phyloP scores from a whole-genome alignment of 2,888 invertebrate species.

The Apamea anceps region DNA sequence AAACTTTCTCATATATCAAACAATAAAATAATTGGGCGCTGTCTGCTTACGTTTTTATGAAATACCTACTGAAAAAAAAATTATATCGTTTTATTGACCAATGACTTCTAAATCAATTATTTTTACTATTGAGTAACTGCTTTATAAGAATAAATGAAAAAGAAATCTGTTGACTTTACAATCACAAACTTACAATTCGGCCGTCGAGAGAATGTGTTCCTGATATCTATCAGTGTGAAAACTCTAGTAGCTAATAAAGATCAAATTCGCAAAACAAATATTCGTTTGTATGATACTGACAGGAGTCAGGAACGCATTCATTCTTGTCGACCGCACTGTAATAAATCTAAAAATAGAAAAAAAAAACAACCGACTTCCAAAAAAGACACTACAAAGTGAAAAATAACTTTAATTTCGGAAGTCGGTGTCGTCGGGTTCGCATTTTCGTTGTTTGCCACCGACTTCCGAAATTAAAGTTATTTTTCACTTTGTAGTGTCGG shows the following conservation, averaged over 20 bases:
- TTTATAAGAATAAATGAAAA: not conserved
- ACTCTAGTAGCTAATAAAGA: too few relatives aligned
- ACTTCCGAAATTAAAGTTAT: too few relatives aligned
- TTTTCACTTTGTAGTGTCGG: too few relatives aligned
- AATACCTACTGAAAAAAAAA: not conserved
- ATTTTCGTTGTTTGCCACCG: too few relatives aligned
- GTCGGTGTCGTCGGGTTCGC: too few relatives aligned
- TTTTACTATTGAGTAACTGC: not conserved
- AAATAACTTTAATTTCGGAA: too few relatives aligned
- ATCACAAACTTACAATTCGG: not conserved
- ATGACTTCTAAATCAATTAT: slow-evolving; percentile 13
- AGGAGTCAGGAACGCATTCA: too few relatives aligned
- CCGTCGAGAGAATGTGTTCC: not conserved
- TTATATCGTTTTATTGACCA: not conserved
- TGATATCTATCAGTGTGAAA: not conserved
- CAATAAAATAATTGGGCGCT: slow-evolving; percentile 33
- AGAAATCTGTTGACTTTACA: not conserved
- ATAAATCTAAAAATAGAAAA: not conserved
- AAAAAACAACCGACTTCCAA: too few relatives aligned
- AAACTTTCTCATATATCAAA: slow-evolving; percentile 53
- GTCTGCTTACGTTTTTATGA: slow-evolving; percentile 3
- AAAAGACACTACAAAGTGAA: too few relatives aligned
- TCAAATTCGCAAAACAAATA: too few relatives aligned
- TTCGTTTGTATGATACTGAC: too few relatives aligned
- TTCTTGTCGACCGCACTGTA: not conserved